These are phyloP conservation scores for Pecten maximus DNA, from an alignment of 2,888 invertebrate species.

Conservation along the genomic window DNA sequence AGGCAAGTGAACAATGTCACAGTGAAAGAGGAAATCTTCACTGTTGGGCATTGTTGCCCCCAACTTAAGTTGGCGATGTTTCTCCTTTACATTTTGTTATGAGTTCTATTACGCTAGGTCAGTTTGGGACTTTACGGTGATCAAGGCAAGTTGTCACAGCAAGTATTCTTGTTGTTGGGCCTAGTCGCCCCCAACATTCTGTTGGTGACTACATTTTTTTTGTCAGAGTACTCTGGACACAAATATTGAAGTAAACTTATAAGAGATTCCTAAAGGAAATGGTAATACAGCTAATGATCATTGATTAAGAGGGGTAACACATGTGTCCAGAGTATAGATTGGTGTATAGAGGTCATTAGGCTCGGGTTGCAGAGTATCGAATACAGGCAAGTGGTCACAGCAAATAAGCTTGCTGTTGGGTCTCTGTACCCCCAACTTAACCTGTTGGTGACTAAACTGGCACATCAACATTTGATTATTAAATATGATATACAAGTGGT, in stretches of 20 bases:
- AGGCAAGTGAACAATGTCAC: constrained; percentile 48
- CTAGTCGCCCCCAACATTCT: constrained; percentile 50
- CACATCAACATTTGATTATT: constrained; percentile 26
- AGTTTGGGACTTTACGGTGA: not conserved
- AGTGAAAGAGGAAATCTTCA: constrained; percentile 6
- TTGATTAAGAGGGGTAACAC: not conserved
- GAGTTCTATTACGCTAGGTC: not conserved
- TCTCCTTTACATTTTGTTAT: constrained; percentile 35
- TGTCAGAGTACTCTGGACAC: constrained; percentile 2
- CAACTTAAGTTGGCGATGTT: constrained; percentile 52
- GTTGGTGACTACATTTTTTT: constrained; percentile 52
- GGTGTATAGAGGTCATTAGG: not conserved
- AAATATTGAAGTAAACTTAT: not conserved
- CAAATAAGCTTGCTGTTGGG: constrained; percentile 64
- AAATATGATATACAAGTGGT: constrained; percentile 39
- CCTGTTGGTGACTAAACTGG: constrained; percentile 60
- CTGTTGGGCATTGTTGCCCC: constrained; percentile 48
- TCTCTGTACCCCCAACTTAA: constrained; percentile 61
- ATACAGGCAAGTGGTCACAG: constrained; percentile 59
- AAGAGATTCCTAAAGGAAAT: not conserved
- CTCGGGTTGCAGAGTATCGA: not conserved
- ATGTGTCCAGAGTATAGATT: not conserved
- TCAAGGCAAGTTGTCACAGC: constrained; percentile 52
- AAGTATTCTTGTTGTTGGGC: constrained; percentile 58
- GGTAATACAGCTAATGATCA: not conserved